Percentiles rank a stretch among this genome's conserved stretches.
phyloP scores from a whole-genome alignment of 2,888 invertebrate genomes.

The Matsumyia berberina region DNA sequence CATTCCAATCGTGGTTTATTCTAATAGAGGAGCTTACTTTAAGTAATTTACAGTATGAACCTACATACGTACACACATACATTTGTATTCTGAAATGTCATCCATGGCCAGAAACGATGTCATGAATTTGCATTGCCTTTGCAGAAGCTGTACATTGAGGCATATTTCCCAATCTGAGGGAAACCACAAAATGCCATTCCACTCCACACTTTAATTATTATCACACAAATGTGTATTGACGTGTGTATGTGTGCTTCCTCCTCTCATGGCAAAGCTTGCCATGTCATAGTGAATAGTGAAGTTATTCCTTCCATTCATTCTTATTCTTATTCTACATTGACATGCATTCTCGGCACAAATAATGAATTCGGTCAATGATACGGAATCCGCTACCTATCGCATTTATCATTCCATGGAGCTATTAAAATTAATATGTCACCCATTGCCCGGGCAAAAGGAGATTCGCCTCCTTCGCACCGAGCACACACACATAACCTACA shows the following conservation, averaged over 20 bases:
- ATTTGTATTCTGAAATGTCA: slow-evolving; percentile 3
- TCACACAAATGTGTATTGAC: slow-evolving; percentile 27
- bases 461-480: slow-evolving; percentile 32
- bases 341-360: slow-evolving; percentile 64
- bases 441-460: slow-evolving; percentile 62
- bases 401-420: slow-evolving; percentile 67
- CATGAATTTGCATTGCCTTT: slow-evolving; percentile 1
- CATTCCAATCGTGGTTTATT: no score
- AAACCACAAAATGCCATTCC: slow-evolving; percentile 43
- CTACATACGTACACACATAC: no score
- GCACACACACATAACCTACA: slow-evolving; percentile 16
- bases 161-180: neutral
- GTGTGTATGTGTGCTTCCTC: neutral
- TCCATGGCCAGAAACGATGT: neutral
- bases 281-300: slow-evolving; percentile 39
- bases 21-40: no score
- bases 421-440: slow-evolving; percentile 73
- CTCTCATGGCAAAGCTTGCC: slow-evolving; percentile 10
- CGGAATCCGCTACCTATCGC: slow-evolving; percentile 56
- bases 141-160: slow-evolving; percentile 22
- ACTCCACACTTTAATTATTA: slow-evolving; percentile 50
- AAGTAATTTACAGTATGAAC: no score
- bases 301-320: slow-evolving; percentile 50
- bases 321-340: slow-evolving; percentile 39
- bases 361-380: slow-evolving; percentile 70